Base-by-base conservation (phyloP, 2,113 vertebrate species). In the Podarcis raffonei region DNA sequence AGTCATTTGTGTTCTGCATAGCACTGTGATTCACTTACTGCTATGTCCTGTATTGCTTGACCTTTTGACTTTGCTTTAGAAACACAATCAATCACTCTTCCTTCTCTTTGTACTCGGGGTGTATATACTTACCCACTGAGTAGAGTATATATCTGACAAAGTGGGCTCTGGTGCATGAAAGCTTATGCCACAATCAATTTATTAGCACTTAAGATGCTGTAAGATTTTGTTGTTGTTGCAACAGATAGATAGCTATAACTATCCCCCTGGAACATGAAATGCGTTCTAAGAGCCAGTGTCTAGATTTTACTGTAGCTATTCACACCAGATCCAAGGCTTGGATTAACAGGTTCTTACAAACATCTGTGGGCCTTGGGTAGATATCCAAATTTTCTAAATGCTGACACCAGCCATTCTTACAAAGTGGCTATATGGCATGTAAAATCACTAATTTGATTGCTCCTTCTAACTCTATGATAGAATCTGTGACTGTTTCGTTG, bases 41-140 rank as follows among this genome's bases (percentile, higher is more conserved):
- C n/a, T 72, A 16, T 75, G 32, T 39, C 68, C 48, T 86, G 42
- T 9, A 37, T 30, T 72, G 32, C 86, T 81, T 87, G 79, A 81
- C 78, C 32, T 30, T 87, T 82, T 81, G 69, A 32, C 53, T 74
- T 74, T 81, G 66, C 25, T 71, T 57, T 71, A 9, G 66, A 87
- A 62, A 53, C 30, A 30, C 39, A n/a, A 6, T 3, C 25, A n/a
- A 25, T 13, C 39, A 83, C 30, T 22, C 23, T 30, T 80, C 76
- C 77, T 81, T 87, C 66, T 81, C 79, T 81, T 80, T 87, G 86
- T 72, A 81, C 78, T 57, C 20, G 32, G 65, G 48, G 66, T 81
- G 81, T 87, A 57, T 72, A 80, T 71, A 71, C 53, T 79, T 86
- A 86, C 11, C 65, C 25, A 71, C 65, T 37, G 42, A 80, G 65